A percentile compares a stretch with the other conserved stretches of the same genome.
phyloP scores from a whole-genome alignment of 2,888 invertebrate genomes.

The Masnerella sp. region DNA sequence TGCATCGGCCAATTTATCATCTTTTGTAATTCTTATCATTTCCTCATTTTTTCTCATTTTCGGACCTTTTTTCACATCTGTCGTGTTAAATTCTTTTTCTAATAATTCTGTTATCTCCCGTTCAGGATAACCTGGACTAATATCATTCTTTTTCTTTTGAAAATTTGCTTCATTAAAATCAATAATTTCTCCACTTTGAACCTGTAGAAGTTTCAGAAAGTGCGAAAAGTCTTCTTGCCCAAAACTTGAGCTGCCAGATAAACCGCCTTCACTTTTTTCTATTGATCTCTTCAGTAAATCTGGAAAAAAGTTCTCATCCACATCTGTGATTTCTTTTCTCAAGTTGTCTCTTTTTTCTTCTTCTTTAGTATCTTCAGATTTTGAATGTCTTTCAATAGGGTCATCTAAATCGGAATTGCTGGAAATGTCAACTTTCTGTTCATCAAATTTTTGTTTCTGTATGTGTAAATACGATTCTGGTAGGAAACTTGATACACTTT shows the following conservation, averaged over 20 bases:
- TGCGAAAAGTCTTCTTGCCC: constrained; percentile 75
- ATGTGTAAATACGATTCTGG: constrained; percentile 67
- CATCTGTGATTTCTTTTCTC: constrained; percentile 74
- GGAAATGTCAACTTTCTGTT: constrained; percentile 72
- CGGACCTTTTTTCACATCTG: constrained; percentile 19
- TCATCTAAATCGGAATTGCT: constrained; percentile 75
- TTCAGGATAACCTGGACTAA: constrained; percentile 72
- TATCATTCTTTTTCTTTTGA: constrained; percentile 26
- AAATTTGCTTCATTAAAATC: constrained; percentile 19
- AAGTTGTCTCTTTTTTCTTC: constrained; percentile 70
- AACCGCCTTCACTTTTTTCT: constrained; percentile 70
- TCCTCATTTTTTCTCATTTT: constrained; percentile 40
- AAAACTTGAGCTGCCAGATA: constrained; percentile 73
- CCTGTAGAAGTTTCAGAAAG: constrained; percentile 72
- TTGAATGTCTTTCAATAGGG: constrained; percentile 73
- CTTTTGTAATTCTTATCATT: constrained; percentile 31
- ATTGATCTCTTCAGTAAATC: constrained; percentile 69
- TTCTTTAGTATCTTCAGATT: constrained; percentile 68
- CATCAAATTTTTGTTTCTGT: constrained; percentile 71
- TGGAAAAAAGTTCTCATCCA: constrained; percentile 75
- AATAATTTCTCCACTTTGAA: constrained; percentile 65
- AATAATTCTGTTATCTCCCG: constrained; percentile 74
- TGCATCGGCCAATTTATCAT: constrained; percentile 41
- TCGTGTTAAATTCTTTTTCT: constrained; percentile 67
- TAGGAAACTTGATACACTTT: constrained; percentile 65